phyloP scores from a whole-genome alignment of 2,113 vertebrate species.

The Cheirogaleus medius region DNA sequence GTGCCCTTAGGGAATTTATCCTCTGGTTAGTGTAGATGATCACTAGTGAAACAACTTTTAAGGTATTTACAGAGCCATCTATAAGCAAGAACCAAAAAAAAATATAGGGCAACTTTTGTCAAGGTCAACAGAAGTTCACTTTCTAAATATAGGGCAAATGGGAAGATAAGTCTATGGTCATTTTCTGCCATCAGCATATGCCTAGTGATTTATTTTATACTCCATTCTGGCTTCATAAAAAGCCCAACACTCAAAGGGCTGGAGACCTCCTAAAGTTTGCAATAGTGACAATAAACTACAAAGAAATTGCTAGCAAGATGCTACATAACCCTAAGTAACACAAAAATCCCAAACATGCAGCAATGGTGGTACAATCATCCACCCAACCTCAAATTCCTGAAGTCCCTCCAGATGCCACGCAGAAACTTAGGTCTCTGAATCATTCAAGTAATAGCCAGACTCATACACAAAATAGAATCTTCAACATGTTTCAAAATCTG shows the following conservation, averaged over 20 bases:
- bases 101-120: background rate
- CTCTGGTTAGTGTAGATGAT: background rate
- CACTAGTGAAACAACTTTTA: background rate
- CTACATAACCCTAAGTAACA: background rate
- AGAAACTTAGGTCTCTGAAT: constrained; percentile 28
- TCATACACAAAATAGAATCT: background rate
- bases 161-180: background rate
- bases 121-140: background rate
- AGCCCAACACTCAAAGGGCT: background rate
- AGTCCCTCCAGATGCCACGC: constrained; percentile 14
- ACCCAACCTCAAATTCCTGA: constrained; percentile 13
- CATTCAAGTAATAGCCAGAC: background rate
- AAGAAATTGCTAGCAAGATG: constrained; percentile 20
- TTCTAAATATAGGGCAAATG: constrained; percentile 30
- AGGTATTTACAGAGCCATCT: background rate
- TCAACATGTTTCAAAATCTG: background rate
- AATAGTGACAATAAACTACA: background rate
- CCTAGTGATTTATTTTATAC: constrained; percentile 36
- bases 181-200: background rate
- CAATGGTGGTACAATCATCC: background rate
- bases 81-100: constrained; percentile 19
- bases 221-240: background rate
- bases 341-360: constrained; percentile 31
- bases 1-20: background rate
- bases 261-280: background rate